Conservation (phyloP, 2,888 invertebrate genomes). For the Pterobdella sp. region DNA sequence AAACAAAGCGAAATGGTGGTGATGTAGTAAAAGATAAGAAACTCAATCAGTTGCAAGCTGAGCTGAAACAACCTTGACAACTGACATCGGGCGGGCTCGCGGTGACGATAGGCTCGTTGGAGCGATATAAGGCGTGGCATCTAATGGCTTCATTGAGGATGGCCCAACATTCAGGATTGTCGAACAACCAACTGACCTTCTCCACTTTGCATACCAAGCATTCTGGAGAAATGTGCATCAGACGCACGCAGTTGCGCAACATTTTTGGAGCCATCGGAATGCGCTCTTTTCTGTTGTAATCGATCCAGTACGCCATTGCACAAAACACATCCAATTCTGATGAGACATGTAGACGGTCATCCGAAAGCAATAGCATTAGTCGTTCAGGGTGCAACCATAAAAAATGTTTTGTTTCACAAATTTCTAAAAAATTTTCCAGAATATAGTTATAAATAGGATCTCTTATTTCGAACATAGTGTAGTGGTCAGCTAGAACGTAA, state of each 20-base stretch:
- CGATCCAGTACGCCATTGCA: constrained; percentile 42
- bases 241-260: constrained; percentile 39
- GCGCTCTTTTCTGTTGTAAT: constrained; percentile 40
- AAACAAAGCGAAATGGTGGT: no score
- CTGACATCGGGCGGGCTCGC: background rate
- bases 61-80: background rate
- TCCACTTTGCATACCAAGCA: constrained; percentile 42
- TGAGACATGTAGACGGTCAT: constrained; percentile 37
- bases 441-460: constrained; percentile 36
- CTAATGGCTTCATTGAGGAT: constrained; percentile 27
- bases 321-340: constrained; percentile 42
- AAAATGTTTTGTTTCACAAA: constrained; percentile 38
- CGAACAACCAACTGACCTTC: constrained; percentile 37
- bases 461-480: constrained; percentile 38
- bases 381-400: constrained; percentile 36
- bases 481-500: constrained; percentile 39
- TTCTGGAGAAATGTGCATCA: constrained; percentile 40
- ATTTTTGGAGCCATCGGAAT: constrained; percentile 38
- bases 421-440: constrained; percentile 37
- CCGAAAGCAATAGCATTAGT: constrained; percentile 39
- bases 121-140: constrained; percentile 24
- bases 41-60: background rate
- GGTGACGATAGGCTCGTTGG: constrained; percentile 7
- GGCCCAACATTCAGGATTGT: constrained; percentile 30
- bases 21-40: no score